Evolutionary conservation across 2,113 vertebrate genomes (phyloP), one percentile per base, ranked within the genome.

Genomic region (Corvus moneduloides): DNA sequence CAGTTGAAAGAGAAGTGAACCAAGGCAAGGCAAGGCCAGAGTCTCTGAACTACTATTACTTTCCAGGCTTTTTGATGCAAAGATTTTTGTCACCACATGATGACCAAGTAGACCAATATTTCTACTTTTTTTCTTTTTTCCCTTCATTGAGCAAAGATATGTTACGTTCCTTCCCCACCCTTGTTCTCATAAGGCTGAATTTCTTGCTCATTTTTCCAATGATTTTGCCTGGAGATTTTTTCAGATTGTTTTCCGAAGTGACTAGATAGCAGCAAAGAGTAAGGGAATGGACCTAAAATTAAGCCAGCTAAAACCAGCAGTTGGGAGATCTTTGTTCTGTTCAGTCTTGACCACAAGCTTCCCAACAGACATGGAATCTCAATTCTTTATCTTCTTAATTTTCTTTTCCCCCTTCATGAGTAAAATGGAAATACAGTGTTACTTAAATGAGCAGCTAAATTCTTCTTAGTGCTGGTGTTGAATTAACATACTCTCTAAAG

Each of bases 251-350:
- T 93, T 92, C 80, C 37, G n/a, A 32, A 89, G 28, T 61, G 87
- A 75, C 54, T 44, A 52, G 54, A 30, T 41, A 94, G 24, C 26
- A 58, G 59, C 51, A 68, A 82, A 79, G 76, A 90, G 23, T 85
- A 63, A 78, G 46, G 48, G 35, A 33, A 43, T 4, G 2, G 46
- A 76, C 17, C 61, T 89, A 59, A 72, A 85, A 82, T 89, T 84
- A 91, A 85, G 27, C 71, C 7, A 15, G 55, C 54, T 84, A 72
- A 66, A 79, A 63, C 61, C 71, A 80, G 72, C 1, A 0, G 17
- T 13, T 63, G 68, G 21, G 80, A 82, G 54, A 88, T 93, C 75
- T 96, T 93, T 86, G 64, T 90, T 93, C 77, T 94, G 21, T 56
- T 77, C 39, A 37, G 33, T 68, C 54, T 85, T 81, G 73, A 37